Base-by-base conservation (phyloP, 2,888 invertebrate species). In the Agonopterix alstromeriana region DNA sequence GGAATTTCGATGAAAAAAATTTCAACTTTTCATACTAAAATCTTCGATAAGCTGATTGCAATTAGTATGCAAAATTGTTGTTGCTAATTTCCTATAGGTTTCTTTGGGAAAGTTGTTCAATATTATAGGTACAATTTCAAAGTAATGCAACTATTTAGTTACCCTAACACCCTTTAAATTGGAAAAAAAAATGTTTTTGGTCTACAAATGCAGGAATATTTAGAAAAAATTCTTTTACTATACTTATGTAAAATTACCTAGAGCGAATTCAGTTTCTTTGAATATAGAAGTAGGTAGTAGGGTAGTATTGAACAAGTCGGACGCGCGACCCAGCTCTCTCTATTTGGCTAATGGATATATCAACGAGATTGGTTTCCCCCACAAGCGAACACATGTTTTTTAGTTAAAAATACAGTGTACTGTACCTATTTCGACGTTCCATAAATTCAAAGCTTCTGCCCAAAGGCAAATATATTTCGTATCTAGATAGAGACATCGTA, bases 301-400 rank as follows among this genome's bases (percentile, higher is more conserved):
- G 14, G 14, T 14, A n/a, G 10, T 38, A n/a, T 38, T 38, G 27
- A 38, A 38, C 36, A 40, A 46, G 38, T 40, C 45, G 7, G 45
- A 44, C 44, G 27, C 27, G 27, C 58, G 61, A 61, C 61, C 56
- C 44, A 11, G 27, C 27, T 27, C 40, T 40, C 67, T 73, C 73
- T 75, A 77, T 77, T 78, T 76, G 61, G 74, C 74, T 78, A 79
- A 79, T 77, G 78, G 79, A 77, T 72, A 67, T 73, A 74, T 74
- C 74, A 74, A 71, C 65, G 70, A 76, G 74, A 78, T 79, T 77
- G 77, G 70, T 73, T 78, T 70, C 57, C 65, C 66, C 70, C 69
- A 71, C 69, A 71, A 68, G 68, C 67, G 61, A 57, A 59, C 63
- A 54, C 60, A 47, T 48, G 61, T 58, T 63, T 63, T 63, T 64